A percentile compares a stretch with the other conserved stretches of the same genome.
phyloP scores from a whole-genome alignment of 2,113 vertebrate species.

The Dipodomys stephensi region DNA sequence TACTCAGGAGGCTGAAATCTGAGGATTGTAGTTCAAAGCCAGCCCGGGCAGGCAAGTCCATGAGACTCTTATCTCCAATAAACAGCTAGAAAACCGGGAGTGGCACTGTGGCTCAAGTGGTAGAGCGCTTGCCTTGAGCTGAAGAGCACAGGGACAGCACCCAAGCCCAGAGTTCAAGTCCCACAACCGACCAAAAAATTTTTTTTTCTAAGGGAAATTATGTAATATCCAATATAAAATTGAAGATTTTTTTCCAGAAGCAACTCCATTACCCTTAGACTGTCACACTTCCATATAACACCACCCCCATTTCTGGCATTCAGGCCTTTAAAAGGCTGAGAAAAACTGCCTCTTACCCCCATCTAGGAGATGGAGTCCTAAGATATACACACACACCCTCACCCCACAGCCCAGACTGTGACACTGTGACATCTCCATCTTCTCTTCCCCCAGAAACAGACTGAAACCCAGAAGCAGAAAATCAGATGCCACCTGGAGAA shows the following conservation, averaged over 20 bases:
- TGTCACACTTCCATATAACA: not conserved
- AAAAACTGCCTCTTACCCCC: not conserved
- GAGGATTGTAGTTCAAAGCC: too few species aligned
- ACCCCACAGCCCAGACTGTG: not conserved
- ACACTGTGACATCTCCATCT: not conserved
- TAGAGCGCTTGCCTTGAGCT: too few species aligned
- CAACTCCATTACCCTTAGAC: not conserved
- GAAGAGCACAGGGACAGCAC: too few species aligned
- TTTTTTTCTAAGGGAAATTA: not conserved
- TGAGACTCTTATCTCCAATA: too few species aligned
- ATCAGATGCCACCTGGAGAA: slow-evolving; percentile 24
- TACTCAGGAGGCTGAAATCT: too few species aligned
- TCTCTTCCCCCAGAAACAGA: slow-evolving; percentile 63
- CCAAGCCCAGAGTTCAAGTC: too few species aligned
- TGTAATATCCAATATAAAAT: not conserved
- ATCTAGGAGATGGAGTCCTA: not conserved
- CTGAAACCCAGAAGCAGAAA: slow-evolving; percentile 69
- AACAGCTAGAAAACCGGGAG: too few species aligned
- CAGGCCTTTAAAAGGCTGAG: slow-evolving; percentile 6
- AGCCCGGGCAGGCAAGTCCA: too few species aligned
- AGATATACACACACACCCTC: rapidly evolving
- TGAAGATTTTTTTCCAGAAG: slow-evolving; percentile 13
- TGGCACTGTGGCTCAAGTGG: too few species aligned
- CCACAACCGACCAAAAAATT: too few species aligned
- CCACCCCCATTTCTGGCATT: not conserved